Conservation (phyloP, 2,888 invertebrate species). For the Podabrus alpinus region DNA sequence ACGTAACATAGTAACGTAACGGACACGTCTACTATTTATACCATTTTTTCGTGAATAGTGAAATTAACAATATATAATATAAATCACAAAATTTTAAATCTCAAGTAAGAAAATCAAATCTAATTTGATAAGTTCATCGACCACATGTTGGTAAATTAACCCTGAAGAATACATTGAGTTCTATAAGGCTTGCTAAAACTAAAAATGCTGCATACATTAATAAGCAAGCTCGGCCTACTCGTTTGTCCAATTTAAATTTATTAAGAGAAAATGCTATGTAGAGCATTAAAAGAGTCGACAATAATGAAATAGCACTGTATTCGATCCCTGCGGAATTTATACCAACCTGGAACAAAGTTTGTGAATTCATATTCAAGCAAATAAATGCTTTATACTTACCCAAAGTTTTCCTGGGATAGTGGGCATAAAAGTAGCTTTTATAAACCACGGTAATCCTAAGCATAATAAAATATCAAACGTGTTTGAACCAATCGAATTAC, state of each 20-base stretch:
- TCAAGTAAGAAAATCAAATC: constrained; percentile 19
- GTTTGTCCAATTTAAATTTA: constrained; percentile 83
- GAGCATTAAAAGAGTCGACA: constrained; percentile 83
- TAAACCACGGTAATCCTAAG: constrained; percentile 77
- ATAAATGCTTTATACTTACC: constrained; percentile 58
- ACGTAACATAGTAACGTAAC: constrained; percentile 3
- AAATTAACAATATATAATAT: constrained; percentile 16
- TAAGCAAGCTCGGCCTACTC: constrained; percentile 82
- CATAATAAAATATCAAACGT: constrained; percentile 81
- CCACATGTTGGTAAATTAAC: constrained; percentile 87
- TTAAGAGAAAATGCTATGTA: constrained; percentile 84
- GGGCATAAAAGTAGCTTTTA: constrained; percentile 80
- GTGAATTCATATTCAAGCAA: not conserved
- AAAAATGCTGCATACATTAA: constrained; percentile 87
- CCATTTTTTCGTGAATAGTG: constrained; percentile 4
- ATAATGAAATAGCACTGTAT: constrained; percentile 86
- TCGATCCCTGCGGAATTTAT: constrained; percentile 90
- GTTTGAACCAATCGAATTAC: constrained; percentile 81
- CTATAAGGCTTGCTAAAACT: constrained; percentile 85
- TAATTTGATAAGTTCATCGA: constrained; percentile 52
- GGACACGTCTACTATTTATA: constrained; percentile 1
- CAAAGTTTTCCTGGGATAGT: constrained; percentile 78
- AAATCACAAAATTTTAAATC: constrained; percentile 25
- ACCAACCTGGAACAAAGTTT: constrained; percentile 62
- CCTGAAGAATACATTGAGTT: constrained; percentile 90